Evolutionary conservation across 2,888 invertebrate genomes (phyloP).

Genomic region (Caenorhabditis becei): DNA sequence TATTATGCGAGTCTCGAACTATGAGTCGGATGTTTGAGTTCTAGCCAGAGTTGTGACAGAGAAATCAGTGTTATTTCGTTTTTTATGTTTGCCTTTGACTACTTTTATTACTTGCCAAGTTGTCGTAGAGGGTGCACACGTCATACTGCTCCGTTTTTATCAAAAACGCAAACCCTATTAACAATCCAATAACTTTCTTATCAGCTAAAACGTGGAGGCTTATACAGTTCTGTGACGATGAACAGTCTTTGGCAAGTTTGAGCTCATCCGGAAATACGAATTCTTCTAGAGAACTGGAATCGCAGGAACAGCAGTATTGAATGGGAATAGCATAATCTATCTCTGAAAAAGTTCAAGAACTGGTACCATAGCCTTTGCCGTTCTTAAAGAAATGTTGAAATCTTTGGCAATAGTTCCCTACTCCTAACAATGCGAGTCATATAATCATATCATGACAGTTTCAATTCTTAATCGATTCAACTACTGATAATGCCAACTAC

Average conservation of each 20-base stretch:
- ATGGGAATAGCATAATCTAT: too few species aligned
- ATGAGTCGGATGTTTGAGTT: slow-evolving; percentile 48
- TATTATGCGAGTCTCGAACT: slow-evolving; percentile 4
- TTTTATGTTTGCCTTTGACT: slow-evolving; percentile 49
- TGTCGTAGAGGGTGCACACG: slow-evolving; percentile 45
- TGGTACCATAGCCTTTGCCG: too few species aligned
- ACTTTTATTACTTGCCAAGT: slow-evolving; percentile 52
- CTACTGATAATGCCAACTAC: slow-evolving; percentile 52
- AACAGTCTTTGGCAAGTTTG: slow-evolving; percentile 8
- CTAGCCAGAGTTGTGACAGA: slow-evolving; percentile 25
- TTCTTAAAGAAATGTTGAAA: not conserved
- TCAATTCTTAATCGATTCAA: slow-evolving; percentile 33
- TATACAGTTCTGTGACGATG: slow-evolving; percentile 19
- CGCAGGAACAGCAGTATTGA: too few species aligned
- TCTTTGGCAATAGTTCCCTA: not conserved
- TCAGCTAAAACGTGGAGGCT: slow-evolving; percentile 49
- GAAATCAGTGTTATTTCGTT: slow-evolving; percentile 40
- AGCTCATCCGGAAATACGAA: not conserved
- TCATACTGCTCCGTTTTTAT: slow-evolving; percentile 43
- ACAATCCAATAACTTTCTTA: slow-evolving; percentile 53
- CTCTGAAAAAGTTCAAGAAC: too few species aligned
- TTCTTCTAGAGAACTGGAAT: not conserved
- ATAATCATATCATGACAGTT: slow-evolving; percentile 38
- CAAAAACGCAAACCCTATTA: slow-evolving; percentile 30
- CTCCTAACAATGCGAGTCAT: slow-evolving; percentile 6